These are phyloP conservation scores for Drosophila ficusphila DNA, from an alignment of 1,140 invertebrate genomes.

Conservation along the genomic window DNA sequence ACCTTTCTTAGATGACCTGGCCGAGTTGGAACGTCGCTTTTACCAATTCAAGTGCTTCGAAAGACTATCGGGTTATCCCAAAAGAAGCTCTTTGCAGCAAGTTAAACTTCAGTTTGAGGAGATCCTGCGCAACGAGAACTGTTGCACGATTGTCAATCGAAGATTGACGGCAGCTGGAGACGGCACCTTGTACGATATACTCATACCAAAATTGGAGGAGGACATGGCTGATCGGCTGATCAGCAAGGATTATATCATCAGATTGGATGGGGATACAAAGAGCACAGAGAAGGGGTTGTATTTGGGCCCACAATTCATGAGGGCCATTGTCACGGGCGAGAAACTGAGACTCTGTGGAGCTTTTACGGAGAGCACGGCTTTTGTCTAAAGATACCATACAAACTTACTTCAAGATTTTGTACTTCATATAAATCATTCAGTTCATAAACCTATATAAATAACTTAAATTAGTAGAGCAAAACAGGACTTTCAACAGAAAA, in stretches of 20 bases:
- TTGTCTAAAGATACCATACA: slow-evolving; percentile 40
- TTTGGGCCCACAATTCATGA: slow-evolving; percentile 78
- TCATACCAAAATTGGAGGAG: slow-evolving; percentile 53
- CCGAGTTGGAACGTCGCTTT: slow-evolving; percentile 63
- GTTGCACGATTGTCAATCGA: slow-evolving; percentile 66
- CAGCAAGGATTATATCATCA: slow-evolving; percentile 79
- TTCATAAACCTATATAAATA: neutral
- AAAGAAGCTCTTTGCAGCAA: slow-evolving; percentile 24
- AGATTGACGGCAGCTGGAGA: slow-evolving; percentile 36
- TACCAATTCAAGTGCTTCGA: slow-evolving; percentile 77
- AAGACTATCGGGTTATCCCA: slow-evolving; percentile 41
- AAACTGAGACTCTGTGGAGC: slow-evolving; percentile 79
- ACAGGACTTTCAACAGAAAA: neutral
- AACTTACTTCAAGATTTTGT: too few species aligned
- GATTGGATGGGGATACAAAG: slow-evolving; percentile 57
- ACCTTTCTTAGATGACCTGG: slow-evolving; percentile 40
- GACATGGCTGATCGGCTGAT: slow-evolving; percentile 63
- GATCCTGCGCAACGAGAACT: slow-evolving; percentile 60
- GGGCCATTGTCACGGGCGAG: slow-evolving; percentile 74
- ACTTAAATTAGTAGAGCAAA: neutral
- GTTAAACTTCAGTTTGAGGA: slow-evolving; percentile 66
- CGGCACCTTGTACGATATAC: slow-evolving; percentile 53
- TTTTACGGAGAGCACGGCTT: slow-evolving; percentile 80
- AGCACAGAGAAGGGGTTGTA: slow-evolving; percentile 56
- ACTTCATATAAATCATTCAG: neutral